Evolutionary conservation across 2,113 vertebrate genomes (phyloP), one percentile per base, ranked within the genome.

Genomic region (Barbus barbus): DNA sequence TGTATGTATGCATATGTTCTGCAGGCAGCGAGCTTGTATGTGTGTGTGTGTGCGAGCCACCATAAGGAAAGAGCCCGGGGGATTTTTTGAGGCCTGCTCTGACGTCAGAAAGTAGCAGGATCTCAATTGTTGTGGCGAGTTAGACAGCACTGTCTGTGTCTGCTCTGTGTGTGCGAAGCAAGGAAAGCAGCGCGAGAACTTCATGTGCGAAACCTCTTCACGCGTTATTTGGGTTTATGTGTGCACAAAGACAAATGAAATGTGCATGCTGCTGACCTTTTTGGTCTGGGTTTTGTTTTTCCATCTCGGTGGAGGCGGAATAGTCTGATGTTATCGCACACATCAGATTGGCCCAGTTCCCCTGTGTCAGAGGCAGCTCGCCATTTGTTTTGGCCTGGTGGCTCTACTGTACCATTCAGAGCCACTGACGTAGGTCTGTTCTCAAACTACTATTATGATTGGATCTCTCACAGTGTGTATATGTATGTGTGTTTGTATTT

Each of bases 21-120:
- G 53, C 24, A 60, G 0, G 75, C 20, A 78, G 18, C 3, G 38
- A 12, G 51, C 26, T 28, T 44, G 74, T 33, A 74, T 67, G 76
- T 78, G 33, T 72, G 85, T 1, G 38, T 48, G 69, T 83, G 79
- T 84, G 79, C 71, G 31, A 18, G 75, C 22, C 77, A 73, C 75
- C 86, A 84, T 86, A 83, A 91, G 83, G 84, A 90, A 87, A 88
- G 90, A 85, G 85, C 86, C 89, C 7, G 2, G 22, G 87, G 86
- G 87, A 84, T 79, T 26, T 67, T 69, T 78, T 83, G 26, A 78
- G 86, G 82, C 83, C 89, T 88, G 85, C 83, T 90, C 75, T 90
- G 89, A 89, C 88, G 90, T 92, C 90, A 90, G 53, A 44, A 51
- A 69, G 79, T 83, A 56, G 86, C 76, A 58, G 53, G 87, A 53